Evolutionary conservation across 2,888 invertebrate genomes (phyloP).

Genomic region (Protodeltote pygarga): DNA sequence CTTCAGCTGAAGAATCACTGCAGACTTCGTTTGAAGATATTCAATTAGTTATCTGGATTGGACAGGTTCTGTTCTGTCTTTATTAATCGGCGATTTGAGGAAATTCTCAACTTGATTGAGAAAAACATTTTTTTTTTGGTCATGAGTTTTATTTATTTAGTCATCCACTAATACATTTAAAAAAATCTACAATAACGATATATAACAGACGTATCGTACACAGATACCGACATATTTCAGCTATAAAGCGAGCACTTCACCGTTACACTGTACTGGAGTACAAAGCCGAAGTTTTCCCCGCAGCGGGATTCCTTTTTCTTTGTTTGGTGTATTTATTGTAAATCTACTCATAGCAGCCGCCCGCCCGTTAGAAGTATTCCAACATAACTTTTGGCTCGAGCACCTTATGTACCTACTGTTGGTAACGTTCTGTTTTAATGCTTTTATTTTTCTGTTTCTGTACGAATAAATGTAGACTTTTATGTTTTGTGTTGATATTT

Average conservation of each 20-base stretch:
- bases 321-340: slow-evolving; percentile 87
- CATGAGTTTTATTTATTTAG: no score
- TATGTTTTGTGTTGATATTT: slow-evolving; percentile 18
- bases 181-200: slow-evolving; percentile 25
- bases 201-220: slow-evolving; percentile 17
- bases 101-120: slow-evolving; percentile 2
- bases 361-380: slow-evolving; percentile 82
- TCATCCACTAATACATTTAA: slow-evolving; percentile 11
- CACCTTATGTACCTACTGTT: slow-evolving; percentile 60
- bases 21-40: slow-evolving; percentile 26
- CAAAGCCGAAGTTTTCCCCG: slow-evolving; percentile 84
- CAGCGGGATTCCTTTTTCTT: slow-evolving; percentile 86
- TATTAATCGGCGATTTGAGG: slow-evolving; percentile 8
- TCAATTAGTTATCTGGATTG: slow-evolving; percentile 36
- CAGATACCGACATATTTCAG: slow-evolving; percentile 55
- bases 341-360: slow-evolving; percentile 84
- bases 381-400: slow-evolving; percentile 82
- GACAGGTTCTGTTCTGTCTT: slow-evolving; percentile 14
- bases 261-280: slow-evolving; percentile 67
- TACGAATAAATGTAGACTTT: slow-evolving; percentile 21
- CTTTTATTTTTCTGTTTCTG: slow-evolving; percentile 42
- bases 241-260: slow-evolving; percentile 61
- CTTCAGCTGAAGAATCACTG: slow-evolving; percentile 38
- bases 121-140: neutral
- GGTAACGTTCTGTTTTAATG: slow-evolving; percentile 51